These are phyloP conservation scores for Oreochromis spilurus DNA, from an alignment of 2,113 vertebrate species.

Conservation along the genomic window DNA sequence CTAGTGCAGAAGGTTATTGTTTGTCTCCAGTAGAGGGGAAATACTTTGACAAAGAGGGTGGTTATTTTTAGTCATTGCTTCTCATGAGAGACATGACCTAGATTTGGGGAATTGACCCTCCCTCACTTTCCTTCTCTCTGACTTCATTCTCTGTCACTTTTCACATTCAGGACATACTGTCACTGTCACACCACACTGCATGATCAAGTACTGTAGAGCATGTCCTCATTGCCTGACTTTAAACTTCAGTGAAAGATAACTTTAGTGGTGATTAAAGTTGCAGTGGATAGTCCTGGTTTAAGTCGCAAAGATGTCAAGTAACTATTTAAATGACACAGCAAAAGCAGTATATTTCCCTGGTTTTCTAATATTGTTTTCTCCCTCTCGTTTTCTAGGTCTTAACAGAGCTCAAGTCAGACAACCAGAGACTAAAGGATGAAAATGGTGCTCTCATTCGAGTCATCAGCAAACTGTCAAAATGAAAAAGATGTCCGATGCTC, in stretches of 20 bases:
- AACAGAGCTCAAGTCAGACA: conserved; percentile 94
- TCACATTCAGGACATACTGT: not conserved
- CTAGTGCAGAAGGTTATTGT: conserved; percentile 28
- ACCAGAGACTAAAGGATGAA: conserved; percentile 96
- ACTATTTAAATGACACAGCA: not conserved
- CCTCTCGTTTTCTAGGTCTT: conserved; percentile 76
- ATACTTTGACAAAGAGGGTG: conserved; percentile 41
- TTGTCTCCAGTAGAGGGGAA: conserved; percentile 41
- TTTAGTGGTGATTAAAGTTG: not conserved
- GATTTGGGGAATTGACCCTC: conserved; percentile 44
- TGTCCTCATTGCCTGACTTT: conserved; percentile 8
- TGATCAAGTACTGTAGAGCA: conserved; percentile 30
- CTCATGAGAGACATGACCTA: conserved; percentile 52
- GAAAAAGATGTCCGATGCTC: conserved; percentile 43
- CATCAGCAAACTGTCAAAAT: conserved; percentile 99
- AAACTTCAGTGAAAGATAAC: not conserved
- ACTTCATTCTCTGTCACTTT: conserved; percentile 20
- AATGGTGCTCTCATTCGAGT: conserved; percentile 96
- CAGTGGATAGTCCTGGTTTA: not conserved
- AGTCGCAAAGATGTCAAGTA: not conserved
- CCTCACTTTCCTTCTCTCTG: conserved; percentile 16
- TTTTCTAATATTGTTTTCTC: not conserved
- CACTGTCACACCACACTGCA: conserved; percentile 46
- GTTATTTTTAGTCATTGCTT: conserved; percentile 59
- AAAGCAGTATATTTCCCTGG: not conserved